These are phyloP conservation scores for Fregetta grallaria DNA, from an alignment of 2,113 vertebrate species.

Conservation along the genomic window DNA sequence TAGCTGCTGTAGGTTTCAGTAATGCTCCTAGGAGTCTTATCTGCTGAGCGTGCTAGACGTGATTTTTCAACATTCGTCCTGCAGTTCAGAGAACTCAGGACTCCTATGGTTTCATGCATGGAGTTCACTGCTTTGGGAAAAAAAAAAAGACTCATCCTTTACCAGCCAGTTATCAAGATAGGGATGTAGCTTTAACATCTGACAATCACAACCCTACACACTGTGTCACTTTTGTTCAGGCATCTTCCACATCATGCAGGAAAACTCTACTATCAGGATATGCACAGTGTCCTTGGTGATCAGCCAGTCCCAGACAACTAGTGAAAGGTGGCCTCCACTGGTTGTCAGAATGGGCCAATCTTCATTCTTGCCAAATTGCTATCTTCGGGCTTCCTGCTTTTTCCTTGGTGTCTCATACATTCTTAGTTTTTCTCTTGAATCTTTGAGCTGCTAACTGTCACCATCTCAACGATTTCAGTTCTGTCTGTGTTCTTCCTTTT, in stretches of 20 bases:
- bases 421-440: not conserved
- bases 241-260: not conserved
- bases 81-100: not conserved
- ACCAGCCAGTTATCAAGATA: not conserved
- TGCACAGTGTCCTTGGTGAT: no score
- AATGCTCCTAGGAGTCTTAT: not conserved
- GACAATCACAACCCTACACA: not conserved
- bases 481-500: not conserved
- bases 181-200: not conserved
- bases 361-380: not conserved
- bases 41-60: accelerated
- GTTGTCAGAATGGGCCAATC: not conserved
- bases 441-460: not conserved
- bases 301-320: not conserved
- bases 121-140: not conserved
- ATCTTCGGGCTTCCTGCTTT: not conserved
- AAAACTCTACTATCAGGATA: not conserved
- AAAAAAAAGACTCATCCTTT: not conserved
- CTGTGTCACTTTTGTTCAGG: not conserved
- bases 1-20: not conserved
- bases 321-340: not conserved
- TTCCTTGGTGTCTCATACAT: not conserved
- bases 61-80: not conserved
- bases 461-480: not conserved
- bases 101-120: not conserved